Conservation (phyloP, 2,113 vertebrate genomes). For the Rafetus swinhoei region DNA sequence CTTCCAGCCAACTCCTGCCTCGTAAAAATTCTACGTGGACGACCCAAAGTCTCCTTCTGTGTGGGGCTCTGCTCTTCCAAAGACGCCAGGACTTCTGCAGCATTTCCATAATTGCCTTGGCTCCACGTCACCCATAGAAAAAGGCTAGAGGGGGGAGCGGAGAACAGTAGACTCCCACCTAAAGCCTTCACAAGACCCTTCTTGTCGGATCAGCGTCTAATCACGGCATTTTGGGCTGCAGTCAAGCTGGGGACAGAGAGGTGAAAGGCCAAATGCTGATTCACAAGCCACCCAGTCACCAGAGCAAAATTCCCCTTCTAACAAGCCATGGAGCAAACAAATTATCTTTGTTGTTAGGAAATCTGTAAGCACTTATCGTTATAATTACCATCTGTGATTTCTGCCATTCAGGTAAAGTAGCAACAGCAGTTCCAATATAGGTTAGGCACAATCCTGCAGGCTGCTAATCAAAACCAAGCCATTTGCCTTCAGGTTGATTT, state of each 20-base stretch:
- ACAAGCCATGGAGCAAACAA: constrained; percentile 83
- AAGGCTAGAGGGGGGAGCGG: background rate
- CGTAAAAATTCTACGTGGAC: background rate
- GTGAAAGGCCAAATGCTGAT: constrained; percentile 77
- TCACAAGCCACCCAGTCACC: constrained; percentile 76
- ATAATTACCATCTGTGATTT: constrained; percentile 82
- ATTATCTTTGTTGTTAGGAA: constrained; percentile 85
- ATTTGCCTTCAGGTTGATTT: constrained; percentile 65
- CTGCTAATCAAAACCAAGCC: constrained; percentile 83
- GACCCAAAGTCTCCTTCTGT: background rate
- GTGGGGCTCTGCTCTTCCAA: background rate
- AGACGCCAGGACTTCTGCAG: background rate
- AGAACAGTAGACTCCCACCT: background rate
- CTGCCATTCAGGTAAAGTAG: constrained; percentile 78
- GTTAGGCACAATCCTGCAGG: constrained; percentile 48
- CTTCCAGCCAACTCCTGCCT: background rate
- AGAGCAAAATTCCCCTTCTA: constrained; percentile 77
- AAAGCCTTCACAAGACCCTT: constrained; percentile 1
- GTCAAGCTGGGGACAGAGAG: constrained; percentile 53
- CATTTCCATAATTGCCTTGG: background rate
- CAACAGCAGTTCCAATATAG: constrained; percentile 58
- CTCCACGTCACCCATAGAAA: background rate
- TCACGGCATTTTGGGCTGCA: constrained; percentile 49
- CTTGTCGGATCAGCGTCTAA: constrained; percentile 64
- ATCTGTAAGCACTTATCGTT: constrained; percentile 83